Evolutionary conservation across 2,113 vertebrate genomes (phyloP), one percentile per base, ranked within the genome.

Genomic region (Deroptyus accipitrinus): DNA sequence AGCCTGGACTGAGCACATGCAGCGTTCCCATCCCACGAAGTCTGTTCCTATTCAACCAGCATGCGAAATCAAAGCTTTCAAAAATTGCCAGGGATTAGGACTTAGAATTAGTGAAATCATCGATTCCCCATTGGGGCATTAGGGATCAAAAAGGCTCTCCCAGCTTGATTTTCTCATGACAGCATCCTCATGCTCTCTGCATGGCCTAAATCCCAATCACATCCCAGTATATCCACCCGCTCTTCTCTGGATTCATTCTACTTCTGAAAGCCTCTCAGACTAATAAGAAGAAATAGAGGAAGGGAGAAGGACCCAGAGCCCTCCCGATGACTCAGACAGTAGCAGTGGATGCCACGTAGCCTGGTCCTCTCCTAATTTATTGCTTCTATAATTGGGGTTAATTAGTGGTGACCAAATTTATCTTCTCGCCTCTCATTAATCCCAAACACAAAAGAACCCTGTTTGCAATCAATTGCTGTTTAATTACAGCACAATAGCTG

Each of bases 321-420:
- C 37, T 79, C 52, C 46, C 55, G 22, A 35, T 5, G 15, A 12
- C 44, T 80, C 57, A 69, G 37, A 23, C 15, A 39, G 55, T n/a
- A 39, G 23, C 55, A 25, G 12, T 9, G 4, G 79, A 61, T 85
- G 33, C 72, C 76, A 85, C 1, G 0, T 33, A 80, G 80, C 48
- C 49, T 52, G 44, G 93, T 69, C 74, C 0, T 2, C 57, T 83
- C 89, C 89, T 95, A 96, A 97, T 96, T 94, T 95, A 97, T 97
- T 93, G 94, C 91, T 87, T 92, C 88, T 97, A 82, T 97, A 97
- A 97, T 97, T 97, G 96, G 95, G 96, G 96, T 97, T 97, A 97
- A 97, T 97, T 97, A 97, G 91, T 93, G 92, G 94, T 90, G 95
- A 96, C 96, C 92, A 97, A 95, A 97, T 97, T 96, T 97, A 96